Percentiles rank a stretch among this genome's conserved stretches.
These are phyloP conservation scores for Pandion haliaetus DNA, from an alignment of 2,113 vertebrate species.

Conservation along the genomic window DNA sequence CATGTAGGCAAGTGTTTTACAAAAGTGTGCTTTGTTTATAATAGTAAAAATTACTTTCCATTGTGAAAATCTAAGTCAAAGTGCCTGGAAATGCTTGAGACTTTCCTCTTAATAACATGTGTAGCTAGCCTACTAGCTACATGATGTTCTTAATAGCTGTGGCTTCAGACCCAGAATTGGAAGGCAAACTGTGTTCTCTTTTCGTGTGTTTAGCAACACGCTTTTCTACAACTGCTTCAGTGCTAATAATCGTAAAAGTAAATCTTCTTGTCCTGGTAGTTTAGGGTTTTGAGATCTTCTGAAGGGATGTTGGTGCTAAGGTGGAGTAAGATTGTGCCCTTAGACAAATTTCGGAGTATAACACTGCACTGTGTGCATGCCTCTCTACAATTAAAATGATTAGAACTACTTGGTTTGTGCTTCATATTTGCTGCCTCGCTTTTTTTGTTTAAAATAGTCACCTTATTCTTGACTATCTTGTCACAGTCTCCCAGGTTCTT, in stretches of 20 bases:
- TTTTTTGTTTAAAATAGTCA: not conserved
- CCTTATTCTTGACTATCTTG: not conserved
- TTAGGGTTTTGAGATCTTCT: not conserved
- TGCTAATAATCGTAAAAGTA: not conserved
- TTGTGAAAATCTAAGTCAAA: not conserved
- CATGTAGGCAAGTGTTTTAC: not conserved
- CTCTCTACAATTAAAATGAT: not conserved
- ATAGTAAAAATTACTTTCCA: not conserved
- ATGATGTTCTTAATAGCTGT: not conserved
- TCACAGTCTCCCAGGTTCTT: not conserved
- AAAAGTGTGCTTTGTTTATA: not conserved
- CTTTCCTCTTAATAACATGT: not conserved
- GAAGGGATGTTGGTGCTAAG: not conserved
- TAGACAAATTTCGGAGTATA: not conserved
- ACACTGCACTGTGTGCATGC: accelerated
- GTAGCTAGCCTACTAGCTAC: not conserved
- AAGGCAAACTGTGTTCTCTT: not conserved
- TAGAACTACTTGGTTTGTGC: not conserved
- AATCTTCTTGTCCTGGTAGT: not conserved
- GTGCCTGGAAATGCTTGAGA: not conserved
- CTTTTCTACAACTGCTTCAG: not conserved
- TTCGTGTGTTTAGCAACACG: not conserved
- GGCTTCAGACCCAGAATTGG: not conserved
- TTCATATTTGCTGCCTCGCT: not conserved
- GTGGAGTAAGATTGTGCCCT: not conserved